phyloP scores from a whole-genome alignment of 2,797 vertebrate genomes.

The Babyrousa celebensis region DNA sequence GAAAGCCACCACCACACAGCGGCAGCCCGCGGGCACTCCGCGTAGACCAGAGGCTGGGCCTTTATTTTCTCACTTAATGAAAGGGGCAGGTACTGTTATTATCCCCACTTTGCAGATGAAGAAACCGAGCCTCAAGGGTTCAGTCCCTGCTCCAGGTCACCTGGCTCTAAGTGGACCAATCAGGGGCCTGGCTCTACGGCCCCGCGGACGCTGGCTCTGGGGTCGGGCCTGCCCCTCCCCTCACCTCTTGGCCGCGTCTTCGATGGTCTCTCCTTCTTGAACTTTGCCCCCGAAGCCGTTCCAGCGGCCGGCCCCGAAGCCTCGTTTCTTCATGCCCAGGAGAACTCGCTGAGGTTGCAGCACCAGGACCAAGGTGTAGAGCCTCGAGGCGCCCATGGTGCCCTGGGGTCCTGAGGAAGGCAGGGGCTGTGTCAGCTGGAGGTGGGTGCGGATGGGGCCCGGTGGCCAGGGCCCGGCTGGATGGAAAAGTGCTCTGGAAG shows the following conservation, averaged over 20 bases:
- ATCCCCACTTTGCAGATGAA: neutral
- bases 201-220: neutral
- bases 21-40: fast-evolving
- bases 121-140: neutral
- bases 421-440: fast-evolving
- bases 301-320: conserved; percentile 97
- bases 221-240: neutral
- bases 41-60: fast-evolving
- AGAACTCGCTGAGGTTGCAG: conserved; percentile 94
- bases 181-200: neutral
- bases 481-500: neutral
- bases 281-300: conserved; percentile 99
- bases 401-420: neutral
- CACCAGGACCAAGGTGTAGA: conserved; percentile 96
- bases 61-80: neutral
- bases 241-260: conserved; percentile 96
- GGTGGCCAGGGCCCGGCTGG: neutral
- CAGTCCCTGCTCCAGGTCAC: neutral
- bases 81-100: neutral
- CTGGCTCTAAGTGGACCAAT: neutral
- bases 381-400: conserved; percentile 92
- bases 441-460: fast-evolving
- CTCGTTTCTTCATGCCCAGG: conserved; percentile 98
- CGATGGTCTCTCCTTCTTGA: conserved; percentile 95
- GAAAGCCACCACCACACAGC: fast-evolving